These are phyloP conservation scores for Hycleus phaleratus DNA, from an alignment of 1,140 invertebrate genomes.

Conservation along the genomic window DNA sequence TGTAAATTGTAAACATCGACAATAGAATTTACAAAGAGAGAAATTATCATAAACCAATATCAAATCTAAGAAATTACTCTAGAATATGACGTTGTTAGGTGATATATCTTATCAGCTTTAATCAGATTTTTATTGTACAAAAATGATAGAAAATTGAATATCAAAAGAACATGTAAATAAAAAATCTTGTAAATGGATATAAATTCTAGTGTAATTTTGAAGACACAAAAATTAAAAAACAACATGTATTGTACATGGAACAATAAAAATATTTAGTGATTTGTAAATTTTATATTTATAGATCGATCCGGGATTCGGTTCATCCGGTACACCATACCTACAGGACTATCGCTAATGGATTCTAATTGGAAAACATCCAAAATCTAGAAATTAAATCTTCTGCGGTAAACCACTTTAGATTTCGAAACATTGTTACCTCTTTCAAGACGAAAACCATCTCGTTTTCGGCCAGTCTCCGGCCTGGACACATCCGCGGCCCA, in stretches of 20 bases:
- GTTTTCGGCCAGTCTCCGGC: constrained; percentile 67
- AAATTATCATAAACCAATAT: constrained; percentile 8
- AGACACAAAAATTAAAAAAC: not conserved
- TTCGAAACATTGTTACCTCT: constrained; percentile 36
- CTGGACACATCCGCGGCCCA: constrained; percentile 72
- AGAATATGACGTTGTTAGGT: constrained; percentile 4
- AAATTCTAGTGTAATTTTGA: constrained; percentile 17
- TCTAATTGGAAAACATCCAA: constrained; percentile 20
- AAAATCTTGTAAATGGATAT: constrained; percentile 22
- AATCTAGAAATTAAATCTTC: constrained; percentile 20
- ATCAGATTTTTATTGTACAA: constrained; percentile 34
- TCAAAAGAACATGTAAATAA: constrained; percentile 24
- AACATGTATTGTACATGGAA: constrained; percentile 33
- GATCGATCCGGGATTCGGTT: constrained; percentile 31
- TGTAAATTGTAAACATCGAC: constrained; percentile 20
- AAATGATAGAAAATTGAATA: constrained; percentile 16
- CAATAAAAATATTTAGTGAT: constrained; percentile 35
- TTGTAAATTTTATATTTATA: constrained; percentile 34
- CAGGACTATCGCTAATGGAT: constrained; percentile 3
- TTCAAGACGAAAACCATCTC: constrained; percentile 61
- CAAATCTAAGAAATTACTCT: constrained; percentile 3
- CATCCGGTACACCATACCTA: constrained; percentile 37
- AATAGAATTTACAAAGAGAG: constrained; percentile 16
- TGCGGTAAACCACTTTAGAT: not conserved
- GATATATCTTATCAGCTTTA: constrained; percentile 29